phyloP scores from a whole-genome alignment of 2,797 vertebrate species.

The Neosilurus hyrtlii region DNA sequence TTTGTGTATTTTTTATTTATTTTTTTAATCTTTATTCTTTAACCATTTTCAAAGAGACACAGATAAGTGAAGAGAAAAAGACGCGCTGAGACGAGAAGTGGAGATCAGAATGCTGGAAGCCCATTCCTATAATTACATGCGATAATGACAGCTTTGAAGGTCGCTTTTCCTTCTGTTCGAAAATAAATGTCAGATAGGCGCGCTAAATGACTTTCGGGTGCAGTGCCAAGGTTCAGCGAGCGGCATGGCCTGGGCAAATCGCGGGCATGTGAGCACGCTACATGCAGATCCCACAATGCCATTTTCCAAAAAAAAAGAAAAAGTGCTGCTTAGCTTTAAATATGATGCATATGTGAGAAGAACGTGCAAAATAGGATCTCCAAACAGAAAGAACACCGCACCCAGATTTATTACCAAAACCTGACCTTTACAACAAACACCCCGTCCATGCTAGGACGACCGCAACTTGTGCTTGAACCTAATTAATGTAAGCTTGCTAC shows the following conservation, averaged over 20 bases:
- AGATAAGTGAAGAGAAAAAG: conserved; percentile 5
- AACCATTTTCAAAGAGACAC: neutral
- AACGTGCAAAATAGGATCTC: neutral
- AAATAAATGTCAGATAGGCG: conserved; percentile 57
- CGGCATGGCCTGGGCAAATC: conserved; percentile 22
- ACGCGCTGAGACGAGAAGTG: neutral
- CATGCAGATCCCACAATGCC: neutral
- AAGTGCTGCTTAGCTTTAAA: neutral
- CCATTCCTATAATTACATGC: conserved; percentile 50
- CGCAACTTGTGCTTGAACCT: neutral
- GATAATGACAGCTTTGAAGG: conserved; percentile 58
- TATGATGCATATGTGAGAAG: neutral
- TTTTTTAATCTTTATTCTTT: too few relatives aligned
- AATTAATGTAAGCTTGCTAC: conserved; percentile 14
- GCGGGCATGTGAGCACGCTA: neutral
- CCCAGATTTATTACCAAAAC: neutral
- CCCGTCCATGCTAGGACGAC: neutral
- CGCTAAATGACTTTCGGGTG: conserved; percentile 50
- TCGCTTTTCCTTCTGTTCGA: conserved; percentile 52
- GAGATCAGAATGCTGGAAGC: conserved; percentile 30
- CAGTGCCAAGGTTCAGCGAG: conserved; percentile 38
- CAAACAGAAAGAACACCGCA: neutral
- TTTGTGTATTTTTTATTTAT: too few relatives aligned
- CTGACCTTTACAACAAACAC: conserved; percentile 16
- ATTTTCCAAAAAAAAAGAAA: conserved; percentile 23